A percentile compares a stretch with the other conserved stretches of the same genome.
Conservation (phyloP, 2,888 invertebrate genomes). For the Brachyopa scutellaris region DNA sequence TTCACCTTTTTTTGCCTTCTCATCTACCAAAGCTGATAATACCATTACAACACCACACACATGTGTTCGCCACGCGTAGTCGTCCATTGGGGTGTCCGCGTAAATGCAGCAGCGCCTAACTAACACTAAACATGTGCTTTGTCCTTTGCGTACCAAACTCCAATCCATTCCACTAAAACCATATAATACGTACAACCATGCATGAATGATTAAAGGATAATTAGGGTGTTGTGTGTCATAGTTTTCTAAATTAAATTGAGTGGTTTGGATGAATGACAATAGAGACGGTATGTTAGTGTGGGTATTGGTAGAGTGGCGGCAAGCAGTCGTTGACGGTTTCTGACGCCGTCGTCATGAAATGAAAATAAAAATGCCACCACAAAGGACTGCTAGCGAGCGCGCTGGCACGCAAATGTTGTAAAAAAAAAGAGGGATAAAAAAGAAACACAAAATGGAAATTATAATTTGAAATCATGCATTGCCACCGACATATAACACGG, state of each 20-base stretch:
- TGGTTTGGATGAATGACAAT: constrained; percentile 54
- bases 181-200: constrained; percentile 53
- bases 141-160: constrained; percentile 7
- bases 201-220: constrained; percentile 72
- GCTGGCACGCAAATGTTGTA: constrained; percentile 60
- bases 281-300: neutral
- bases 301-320: constrained; percentile 28
- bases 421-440: constrained; percentile 21
- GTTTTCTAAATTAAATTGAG: constrained; percentile 71
- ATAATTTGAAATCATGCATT: constrained; percentile 68
- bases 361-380: constrained; percentile 68
- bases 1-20: constrained; percentile 30
- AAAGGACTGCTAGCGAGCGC: constrained; percentile 35
- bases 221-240: constrained; percentile 70
- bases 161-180: constrained; percentile 1
- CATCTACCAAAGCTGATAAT: constrained; percentile 41
- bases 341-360: constrained; percentile 54
- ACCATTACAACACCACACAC: constrained; percentile 14
- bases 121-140: constrained; percentile 13
- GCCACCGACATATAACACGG: constrained; percentile 31
- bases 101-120: constrained; percentile 27
- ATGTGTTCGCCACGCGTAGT: neutral
- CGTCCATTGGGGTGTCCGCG: constrained; percentile 2
- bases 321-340: constrained; percentile 53
- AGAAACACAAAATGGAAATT: constrained; percentile 41